Evolutionary conservation across 2,888 invertebrate genomes (phyloP).

Genomic region (Nomada fucata): DNA sequence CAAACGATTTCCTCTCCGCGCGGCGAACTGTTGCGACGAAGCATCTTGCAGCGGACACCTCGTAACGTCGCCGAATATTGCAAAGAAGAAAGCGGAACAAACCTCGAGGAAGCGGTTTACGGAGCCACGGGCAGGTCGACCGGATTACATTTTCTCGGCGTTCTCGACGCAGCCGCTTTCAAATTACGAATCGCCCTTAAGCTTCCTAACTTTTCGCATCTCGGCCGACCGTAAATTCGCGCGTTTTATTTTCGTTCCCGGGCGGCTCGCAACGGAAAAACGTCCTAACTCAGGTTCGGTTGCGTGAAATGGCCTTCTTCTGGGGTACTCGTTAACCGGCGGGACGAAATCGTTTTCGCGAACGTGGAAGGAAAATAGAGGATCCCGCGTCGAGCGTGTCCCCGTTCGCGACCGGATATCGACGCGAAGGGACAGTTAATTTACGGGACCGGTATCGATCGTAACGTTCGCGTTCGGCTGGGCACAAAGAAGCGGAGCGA

Average conservation of each 20-base stretch:
- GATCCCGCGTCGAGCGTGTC: neutral
- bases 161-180: conserved; percentile 38
- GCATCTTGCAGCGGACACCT: conserved; percentile 20
- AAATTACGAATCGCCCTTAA: conserved; percentile 50
- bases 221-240: conserved; percentile 32
- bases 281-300: conserved; percentile 18
- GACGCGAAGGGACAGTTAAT: conserved; percentile 57
- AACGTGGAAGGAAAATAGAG: neutral
- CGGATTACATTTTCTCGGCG: conserved; percentile 51
- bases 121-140: conserved; percentile 35
- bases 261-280: conserved; percentile 9
- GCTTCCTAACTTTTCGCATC: conserved; percentile 24
- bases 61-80: conserved; percentile 41
- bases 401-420: conserved; percentile 21
- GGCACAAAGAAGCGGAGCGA: conserved; percentile 41
- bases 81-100: neutral
- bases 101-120: neutral
- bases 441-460: conserved; percentile 71
- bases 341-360: conserved; percentile 3
- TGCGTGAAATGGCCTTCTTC: conserved; percentile 6
- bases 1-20: conserved; percentile 8
- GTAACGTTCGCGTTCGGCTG: conserved; percentile 55
- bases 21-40: neutral
- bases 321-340: conserved; percentile 4
- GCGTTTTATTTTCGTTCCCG: conserved; percentile 34